Conservation (phyloP, 2,797 vertebrate species). For the Phylloscopus collybita region DNA sequence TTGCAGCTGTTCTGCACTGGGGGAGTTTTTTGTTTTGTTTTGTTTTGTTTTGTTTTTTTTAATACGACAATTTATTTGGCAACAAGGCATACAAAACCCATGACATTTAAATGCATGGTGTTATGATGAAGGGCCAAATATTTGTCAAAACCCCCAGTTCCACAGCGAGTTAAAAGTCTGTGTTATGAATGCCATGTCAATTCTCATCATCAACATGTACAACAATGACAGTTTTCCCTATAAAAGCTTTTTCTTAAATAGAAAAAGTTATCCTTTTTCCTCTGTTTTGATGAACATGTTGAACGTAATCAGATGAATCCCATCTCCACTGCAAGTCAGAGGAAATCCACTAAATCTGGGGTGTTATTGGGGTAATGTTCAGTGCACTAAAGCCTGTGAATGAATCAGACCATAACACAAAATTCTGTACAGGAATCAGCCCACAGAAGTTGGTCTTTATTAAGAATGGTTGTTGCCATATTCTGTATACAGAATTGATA, state of each 20-base stretch:
- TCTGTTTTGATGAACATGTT: not conserved
- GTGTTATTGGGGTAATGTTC: not conserved
- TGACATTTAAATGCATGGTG: not conserved
- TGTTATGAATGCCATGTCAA: not conserved
- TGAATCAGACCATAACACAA: not conserved
- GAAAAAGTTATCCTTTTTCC: not conserved
- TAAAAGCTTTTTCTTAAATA: not conserved
- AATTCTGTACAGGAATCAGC: not conserved
- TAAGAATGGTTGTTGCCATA: slow-evolving; percentile 18
- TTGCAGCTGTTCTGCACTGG: not conserved
- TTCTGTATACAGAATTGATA: slow-evolving; percentile 56
- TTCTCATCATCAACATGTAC: not conserved
- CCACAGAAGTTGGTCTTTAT: not conserved
- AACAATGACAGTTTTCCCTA: not conserved
- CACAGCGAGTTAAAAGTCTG: not conserved
- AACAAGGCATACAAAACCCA: not conserved
- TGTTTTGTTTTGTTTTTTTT: not conserved
- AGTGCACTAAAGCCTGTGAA: not conserved
- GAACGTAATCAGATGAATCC: not conserved
- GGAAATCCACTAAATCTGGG: not conserved
- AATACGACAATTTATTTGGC: not conserved
- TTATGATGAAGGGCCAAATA: not conserved
- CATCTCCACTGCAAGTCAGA: not conserved
- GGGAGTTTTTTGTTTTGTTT: no score
- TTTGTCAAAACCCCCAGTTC: not conserved